These are phyloP conservation scores for Neoaliturus tenellus DNA, from an alignment of 2,888 invertebrate species.

Conservation along the genomic window DNA sequence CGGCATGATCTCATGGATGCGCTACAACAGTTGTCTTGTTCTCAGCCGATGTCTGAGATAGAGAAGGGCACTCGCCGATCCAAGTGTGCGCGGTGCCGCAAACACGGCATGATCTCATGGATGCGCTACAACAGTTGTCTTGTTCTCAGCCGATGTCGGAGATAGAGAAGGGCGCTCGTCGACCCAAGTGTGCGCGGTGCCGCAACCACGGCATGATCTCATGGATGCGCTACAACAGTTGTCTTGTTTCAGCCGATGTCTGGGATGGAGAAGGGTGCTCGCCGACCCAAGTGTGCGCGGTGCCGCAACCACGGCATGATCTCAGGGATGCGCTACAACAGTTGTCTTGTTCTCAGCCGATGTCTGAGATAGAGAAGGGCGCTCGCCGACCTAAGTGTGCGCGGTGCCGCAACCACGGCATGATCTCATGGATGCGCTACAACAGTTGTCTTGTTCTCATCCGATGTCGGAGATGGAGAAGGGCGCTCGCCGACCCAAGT, in stretches of 20 bases:
- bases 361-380: no score
- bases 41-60: conserved; percentile 62
- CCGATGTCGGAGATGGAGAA: conserved; percentile 72
- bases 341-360: no score
- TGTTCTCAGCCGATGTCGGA: no score
- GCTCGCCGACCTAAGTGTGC: no score
- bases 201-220: no score
- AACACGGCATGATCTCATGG: conserved; percentile 97
- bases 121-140: conserved; percentile 95
- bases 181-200: no score
- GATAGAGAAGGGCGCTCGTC: no score
- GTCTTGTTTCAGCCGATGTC: no score
- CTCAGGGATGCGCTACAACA: conserved; percentile 95
- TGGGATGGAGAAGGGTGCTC: conserved; percentile 74
- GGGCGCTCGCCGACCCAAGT: conserved; percentile 87
- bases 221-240: no score
- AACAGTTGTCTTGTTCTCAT: no score
- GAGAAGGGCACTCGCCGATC: conserved; percentile 82
- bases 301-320: conserved; percentile 98
- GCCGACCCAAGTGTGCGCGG: conserved; percentile 95
- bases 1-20: conserved; percentile 94
- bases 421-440: no score
- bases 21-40: conserved; percentile 91
- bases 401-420: no score
- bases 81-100: conserved; percentile 96